Evolutionary conservation across 1,140 invertebrate species (phyloP), one percentile per base, ranked within the genome.

Genomic region (Platyscapa corneri): DNA sequence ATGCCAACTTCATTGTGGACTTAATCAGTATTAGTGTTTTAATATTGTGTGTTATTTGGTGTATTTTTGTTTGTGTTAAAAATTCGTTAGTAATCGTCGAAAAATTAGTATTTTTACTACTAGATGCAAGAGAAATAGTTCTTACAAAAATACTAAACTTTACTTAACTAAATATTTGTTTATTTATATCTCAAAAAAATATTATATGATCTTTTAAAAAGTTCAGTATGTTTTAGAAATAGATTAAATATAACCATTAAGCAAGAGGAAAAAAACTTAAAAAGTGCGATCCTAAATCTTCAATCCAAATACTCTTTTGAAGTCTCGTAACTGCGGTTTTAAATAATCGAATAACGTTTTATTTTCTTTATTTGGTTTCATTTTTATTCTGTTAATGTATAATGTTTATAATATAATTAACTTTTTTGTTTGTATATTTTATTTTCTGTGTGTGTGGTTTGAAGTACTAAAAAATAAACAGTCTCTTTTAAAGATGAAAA

Each of bases 1-100:
- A 95, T 97, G 95, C 96, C 96, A 23, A 97, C 96, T 46, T 93
- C 96, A 27, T 91, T 97, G 32, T 97, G 97, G 96, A 97, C 96
- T 70, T 86, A 65, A 83, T 74, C 64, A 86, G 80, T 78, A 86
- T 82, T 82, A 81, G 70, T 85, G 70, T 56, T 84, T 27, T 70
- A 39, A 64, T 80, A 7, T 77, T 77, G 39, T 34, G 6, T 56
- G n/a, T n/a, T n/a, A n/a, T n/a, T n/a, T n/a, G n/a, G n/a, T n/a
- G n/a, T n/a, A n/a, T n/a, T n/a, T n/a, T n/a, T n/a, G n/a, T n/a
- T n/a, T n/a, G 12, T 34, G 67, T 12, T 70, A 1, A 70, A 60
- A 18, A 70, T 70, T 70, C 34, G 5, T 7, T 39, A 67, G 14
- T 34, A 67, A 18, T 34, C 34, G 34, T 32, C 8, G 30, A 67